phyloP scores from a whole-genome alignment of 2,113 vertebrate genomes.

The Andinoacara biseriatus region DNA sequence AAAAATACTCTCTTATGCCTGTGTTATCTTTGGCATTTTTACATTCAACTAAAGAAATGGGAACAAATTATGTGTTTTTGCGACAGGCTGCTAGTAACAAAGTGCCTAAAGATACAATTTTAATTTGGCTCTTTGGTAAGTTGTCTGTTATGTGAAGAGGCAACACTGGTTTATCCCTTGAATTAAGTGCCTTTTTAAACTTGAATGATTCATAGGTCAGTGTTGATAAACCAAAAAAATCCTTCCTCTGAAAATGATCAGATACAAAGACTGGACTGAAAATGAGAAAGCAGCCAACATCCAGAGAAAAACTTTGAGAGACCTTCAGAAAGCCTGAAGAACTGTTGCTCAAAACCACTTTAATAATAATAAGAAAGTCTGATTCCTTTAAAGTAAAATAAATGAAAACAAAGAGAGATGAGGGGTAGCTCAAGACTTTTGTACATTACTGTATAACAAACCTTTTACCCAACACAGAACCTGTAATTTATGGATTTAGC shows the following conservation, averaged over 20 bases:
- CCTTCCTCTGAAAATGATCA: background rate
- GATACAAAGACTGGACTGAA: background rate
- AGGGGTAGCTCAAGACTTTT: background rate
- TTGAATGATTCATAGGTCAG: no score
- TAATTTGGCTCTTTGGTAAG: background rate
- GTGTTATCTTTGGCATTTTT: background rate
- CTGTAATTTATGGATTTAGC: background rate
- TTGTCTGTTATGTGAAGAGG: background rate
- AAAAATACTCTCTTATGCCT: background rate
- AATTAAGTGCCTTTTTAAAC: no score
- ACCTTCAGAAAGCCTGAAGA: background rate
- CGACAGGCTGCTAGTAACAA: background rate
- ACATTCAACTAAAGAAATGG: background rate
- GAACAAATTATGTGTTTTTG: background rate
- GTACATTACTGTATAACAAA: background rate
- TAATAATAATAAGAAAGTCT: background rate
- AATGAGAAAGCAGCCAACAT: no score
- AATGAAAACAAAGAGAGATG: background rate
- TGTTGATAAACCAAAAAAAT: background rate
- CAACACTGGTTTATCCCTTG: background rate
- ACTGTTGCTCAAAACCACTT: no score
- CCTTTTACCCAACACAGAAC: background rate
- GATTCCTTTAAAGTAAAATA: rapidly evolving
- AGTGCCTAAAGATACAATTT: background rate
- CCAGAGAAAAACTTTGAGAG: no score